Base-by-base conservation (phyloP, 2,113 vertebrate genomes). In the Kryptolebias marmoratus region DNA sequence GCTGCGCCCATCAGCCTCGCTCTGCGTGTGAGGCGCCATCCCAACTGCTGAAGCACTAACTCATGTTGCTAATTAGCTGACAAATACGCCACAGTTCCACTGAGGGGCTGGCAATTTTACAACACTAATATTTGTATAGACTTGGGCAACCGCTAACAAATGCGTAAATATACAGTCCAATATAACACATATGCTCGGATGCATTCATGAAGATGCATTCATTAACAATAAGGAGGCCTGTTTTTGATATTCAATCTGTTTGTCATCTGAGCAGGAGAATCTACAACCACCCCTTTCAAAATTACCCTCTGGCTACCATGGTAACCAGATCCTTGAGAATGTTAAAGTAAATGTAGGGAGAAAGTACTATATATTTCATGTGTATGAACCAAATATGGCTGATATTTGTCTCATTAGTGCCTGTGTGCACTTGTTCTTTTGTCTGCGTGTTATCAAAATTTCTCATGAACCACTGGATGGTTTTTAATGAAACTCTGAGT, bases 11-110 rank as follows among this genome's bases (percentile, higher is more conserved):
- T 90, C 85, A 82, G 85, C 79, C 65, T 60, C 62, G 79, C 83
- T 80, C 81, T 73, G 75, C 60, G 15, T 83, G 82, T 64, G 73
- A 83, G 78, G 54, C 11, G 67, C 81, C 88, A 73, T 72, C 78
- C 82, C 80, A 69, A 82, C 84, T 83, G 84, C 88, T 86, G 82
- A 75, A 77, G 53, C 84, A 63, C 83, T 85, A 85, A 89, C 85
- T 86, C 90, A 78, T 79, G 84, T 82, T 73, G 81, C 90, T 92
- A 90, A 92, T 92, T 90, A 88, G 87, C 89, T 89, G 89, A 90
- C 89, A 92, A 89, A 89, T 82, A 81, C 70, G 31, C 60, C 49
- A 75, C 77, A 80, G 53, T 69, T 79, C 56, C 60, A 80, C 70
- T 42, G 32, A 69, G 60, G 78, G 55, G 57, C 75, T 68, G 80